Base-by-base conservation (phyloP, 2,888 invertebrate genomes). In the Carcina quercana region DNA sequence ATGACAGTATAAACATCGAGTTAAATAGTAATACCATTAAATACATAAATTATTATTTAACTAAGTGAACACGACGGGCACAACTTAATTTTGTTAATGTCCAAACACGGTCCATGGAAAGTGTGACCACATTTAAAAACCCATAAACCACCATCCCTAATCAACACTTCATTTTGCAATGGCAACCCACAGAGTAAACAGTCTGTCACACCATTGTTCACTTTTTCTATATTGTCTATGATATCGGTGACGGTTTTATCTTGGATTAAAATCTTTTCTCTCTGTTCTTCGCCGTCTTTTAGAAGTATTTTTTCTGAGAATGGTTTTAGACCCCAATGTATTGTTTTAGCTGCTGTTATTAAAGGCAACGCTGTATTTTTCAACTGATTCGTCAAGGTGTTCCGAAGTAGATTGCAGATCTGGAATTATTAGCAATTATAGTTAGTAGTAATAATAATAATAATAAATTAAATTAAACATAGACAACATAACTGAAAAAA, bases 111-210 rank as follows among this genome's bases (percentile, higher is more conserved):
- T 0, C 87, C 86, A 30, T 89, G 89, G 57, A 86, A 89, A 32
- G 84, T 83, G 50, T 89, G 89, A 27, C 88, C 87, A 53, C 89
- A 89, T 32, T 82, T 82, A 59, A 88, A 89, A 28, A 86, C 83
- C 70, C 87, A 86, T 2, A 89, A 58, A 8, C 89, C 89, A 48
- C 86, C 88, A 61, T 87, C 86, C 55, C 85, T 76, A 15, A 89
- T 74, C 25, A 89, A 53, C 29, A 88, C 82, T 32, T 83, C 82
- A 40, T 88, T 88, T 45, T 85, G 76, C 25, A 89, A 66, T 35
- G 86, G 86, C 50, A 89, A 55, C 29, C 87, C 87, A 48, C 89
- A 89, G 1, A 87, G 76, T 0, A 72, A 59, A 44, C 88, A 88
- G 37, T 83, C 82, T 3, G 49, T 52, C 4, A 61, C 42, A 25